These are phyloP conservation scores for Hedya salicella DNA, from an alignment of 2,888 invertebrate genomes.

Conservation along the genomic window DNA sequence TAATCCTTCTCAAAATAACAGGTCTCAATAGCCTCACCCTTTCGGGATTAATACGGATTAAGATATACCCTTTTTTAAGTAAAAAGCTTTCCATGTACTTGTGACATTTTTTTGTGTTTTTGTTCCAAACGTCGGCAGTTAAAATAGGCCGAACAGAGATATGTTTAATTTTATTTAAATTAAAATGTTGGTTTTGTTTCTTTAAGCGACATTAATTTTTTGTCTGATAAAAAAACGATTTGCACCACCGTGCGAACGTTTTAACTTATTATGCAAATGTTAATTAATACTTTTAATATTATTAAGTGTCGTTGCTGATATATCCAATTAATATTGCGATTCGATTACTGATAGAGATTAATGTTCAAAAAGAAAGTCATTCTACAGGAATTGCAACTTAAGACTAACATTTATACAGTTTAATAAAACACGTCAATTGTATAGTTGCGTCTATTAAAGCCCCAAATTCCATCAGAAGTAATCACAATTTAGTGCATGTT, in stretches of 20 bases:
- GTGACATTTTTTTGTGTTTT: slow-evolving; percentile 64
- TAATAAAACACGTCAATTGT: too few species aligned
- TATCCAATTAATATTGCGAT: not conserved
- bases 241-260: slow-evolving; percentile 16
- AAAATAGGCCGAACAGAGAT: slow-evolving; percentile 54
- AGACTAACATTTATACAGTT: not conserved
- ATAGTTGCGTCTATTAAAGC: not conserved
- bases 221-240: slow-evolving; percentile 21
- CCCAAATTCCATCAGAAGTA: slow-evolving; percentile 4
- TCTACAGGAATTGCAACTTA: not conserved
- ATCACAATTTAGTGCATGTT: slow-evolving; percentile 23
- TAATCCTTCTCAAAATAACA: slow-evolving; percentile 76
- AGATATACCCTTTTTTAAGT: slow-evolving; percentile 79
- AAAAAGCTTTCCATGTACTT: slow-evolving; percentile 80
- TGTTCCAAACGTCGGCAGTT: slow-evolving; percentile 59
- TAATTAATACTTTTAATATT: slow-evolving; percentile 4
- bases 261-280: slow-evolving; percentile 28
- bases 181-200: slow-evolving; percentile 24
- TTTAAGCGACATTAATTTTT: slow-evolving; percentile 9
- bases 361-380: not conserved
- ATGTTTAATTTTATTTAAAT: slow-evolving; percentile 40
- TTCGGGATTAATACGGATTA: slow-evolving; percentile 81
- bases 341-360: not conserved
- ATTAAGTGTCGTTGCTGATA: not conserved
- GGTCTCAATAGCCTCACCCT: slow-evolving; percentile 73